Conservation (phyloP, 2,113 vertebrate species). For the human region DNA sequence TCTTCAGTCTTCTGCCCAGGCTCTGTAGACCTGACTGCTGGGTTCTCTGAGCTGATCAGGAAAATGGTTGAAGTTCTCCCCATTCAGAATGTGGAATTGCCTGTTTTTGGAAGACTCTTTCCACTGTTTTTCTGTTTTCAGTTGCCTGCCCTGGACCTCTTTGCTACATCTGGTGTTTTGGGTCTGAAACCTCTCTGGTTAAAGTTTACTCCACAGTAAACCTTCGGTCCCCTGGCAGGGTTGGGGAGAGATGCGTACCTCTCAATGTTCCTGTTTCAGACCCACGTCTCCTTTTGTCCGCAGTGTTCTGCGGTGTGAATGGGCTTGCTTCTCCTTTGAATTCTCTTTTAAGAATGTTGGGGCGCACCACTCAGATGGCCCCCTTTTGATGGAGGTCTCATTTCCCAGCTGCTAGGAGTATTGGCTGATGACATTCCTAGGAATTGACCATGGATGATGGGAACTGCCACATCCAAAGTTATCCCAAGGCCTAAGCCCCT, state of each 20-base stretch:
- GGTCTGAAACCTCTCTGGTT: not conserved
- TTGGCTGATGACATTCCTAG: not conserved
- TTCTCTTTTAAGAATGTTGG: not conserved
- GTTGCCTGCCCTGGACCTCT: not conserved
- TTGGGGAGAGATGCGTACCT: not conserved
- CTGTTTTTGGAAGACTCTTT: not conserved
- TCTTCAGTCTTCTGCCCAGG: not conserved
- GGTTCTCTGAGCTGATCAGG: not conserved
- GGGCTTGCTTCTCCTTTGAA: not conserved
- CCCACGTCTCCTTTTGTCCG: fast-evolving
- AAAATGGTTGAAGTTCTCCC: not conserved
- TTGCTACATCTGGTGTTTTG: not conserved
- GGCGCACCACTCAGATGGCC: not conserved
- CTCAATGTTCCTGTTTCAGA: not conserved
- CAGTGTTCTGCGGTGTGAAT: not conserved
- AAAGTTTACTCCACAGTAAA: not conserved
- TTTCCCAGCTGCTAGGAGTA: not conserved
- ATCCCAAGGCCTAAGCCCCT: not conserved
- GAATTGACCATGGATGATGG: not conserved
- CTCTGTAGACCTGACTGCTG: not conserved
- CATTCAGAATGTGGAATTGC: not conserved
- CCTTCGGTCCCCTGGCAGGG: not conserved
- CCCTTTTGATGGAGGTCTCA: not conserved
- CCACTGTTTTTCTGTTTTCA: not conserved
- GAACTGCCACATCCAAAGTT: not conserved